These are phyloP conservation scores for Eudiplozoon nipponicum DNA, from an alignment of 2,888 invertebrate genomes.

Conservation along the genomic window DNA sequence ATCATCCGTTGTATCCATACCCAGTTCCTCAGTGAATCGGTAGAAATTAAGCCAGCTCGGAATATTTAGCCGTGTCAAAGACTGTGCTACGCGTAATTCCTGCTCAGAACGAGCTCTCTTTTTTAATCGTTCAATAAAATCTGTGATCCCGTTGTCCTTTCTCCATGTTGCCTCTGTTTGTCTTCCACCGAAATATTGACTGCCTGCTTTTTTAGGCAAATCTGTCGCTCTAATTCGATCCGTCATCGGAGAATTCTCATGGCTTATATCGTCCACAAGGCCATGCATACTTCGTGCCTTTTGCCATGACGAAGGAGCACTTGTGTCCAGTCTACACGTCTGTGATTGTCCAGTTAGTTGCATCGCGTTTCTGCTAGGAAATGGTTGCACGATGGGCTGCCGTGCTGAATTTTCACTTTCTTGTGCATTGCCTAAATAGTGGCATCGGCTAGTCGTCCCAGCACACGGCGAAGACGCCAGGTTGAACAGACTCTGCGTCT, in stretches of 20 bases:
- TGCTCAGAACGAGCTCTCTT: slow-evolving; percentile 9
- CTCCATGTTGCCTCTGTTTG: neutral
- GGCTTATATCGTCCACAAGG: neutral
- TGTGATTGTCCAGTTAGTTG: too few species aligned
- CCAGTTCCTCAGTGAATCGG: too few species aligned
- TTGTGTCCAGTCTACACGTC: too few species aligned
- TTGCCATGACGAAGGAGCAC: neutral
- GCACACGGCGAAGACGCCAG: neutral
- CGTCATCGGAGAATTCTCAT: neutral
- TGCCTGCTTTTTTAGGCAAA: too few species aligned
- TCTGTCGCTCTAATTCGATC: too few species aligned
- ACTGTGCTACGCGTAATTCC: slow-evolving; percentile 11
- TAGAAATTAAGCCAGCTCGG: slow-evolving; percentile 11
- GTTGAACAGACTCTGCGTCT: slow-evolving; percentile 4
- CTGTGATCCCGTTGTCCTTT: neutral
- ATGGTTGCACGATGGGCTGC: neutral
- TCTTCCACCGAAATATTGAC: too few species aligned
- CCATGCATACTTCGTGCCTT: neutral
- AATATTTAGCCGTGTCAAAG: slow-evolving; percentile 8
- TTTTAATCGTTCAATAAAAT: slow-evolving; percentile 7
- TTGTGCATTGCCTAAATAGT: too few species aligned
- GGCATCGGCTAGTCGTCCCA: too few species aligned
- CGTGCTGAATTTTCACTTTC: neutral
- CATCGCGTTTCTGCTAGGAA: too few species aligned
- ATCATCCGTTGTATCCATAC: too few species aligned